Evolutionary conservation across 2,113 vertebrate genomes (phyloP).

Genomic region (Opisthocomus hoazin): DNA sequence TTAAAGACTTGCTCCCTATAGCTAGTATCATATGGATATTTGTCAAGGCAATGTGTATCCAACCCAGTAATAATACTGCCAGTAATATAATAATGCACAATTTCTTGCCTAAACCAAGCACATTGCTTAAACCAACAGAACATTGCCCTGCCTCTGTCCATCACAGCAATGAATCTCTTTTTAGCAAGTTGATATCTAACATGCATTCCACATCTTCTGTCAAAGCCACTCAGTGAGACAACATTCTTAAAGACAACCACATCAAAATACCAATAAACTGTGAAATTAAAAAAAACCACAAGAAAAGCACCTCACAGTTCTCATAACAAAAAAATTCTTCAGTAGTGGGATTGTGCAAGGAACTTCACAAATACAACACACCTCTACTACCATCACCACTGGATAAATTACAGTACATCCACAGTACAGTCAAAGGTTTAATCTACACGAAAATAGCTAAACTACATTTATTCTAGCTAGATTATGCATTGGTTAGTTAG

Average conservation of each 20-base stretch:
- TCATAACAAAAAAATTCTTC: neutral
- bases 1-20: neutral
- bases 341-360: neutral
- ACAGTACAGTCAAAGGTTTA: neutral
- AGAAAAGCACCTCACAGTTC: neutral
- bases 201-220: neutral
- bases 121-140: neutral
- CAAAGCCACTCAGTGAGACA: neutral
- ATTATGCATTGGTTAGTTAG: neutral
- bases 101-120: neutral
- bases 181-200: neutral
- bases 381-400: neutral
- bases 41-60: neutral
- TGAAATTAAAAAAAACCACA: neutral
- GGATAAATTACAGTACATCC: neutral
- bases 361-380: neutral
- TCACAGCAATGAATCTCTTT: neutral
- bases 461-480: neutral
- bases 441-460: neutral
- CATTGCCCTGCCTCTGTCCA: neutral
- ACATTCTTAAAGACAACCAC: neutral
- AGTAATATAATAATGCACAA: neutral
- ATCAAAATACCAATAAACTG: neutral
- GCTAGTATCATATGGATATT: neutral
- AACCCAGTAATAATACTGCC: neutral